phyloP scores from a whole-genome alignment of 37 sponge, comb jelly and placozoan genomes.

The Ianthella basta region DNA sequence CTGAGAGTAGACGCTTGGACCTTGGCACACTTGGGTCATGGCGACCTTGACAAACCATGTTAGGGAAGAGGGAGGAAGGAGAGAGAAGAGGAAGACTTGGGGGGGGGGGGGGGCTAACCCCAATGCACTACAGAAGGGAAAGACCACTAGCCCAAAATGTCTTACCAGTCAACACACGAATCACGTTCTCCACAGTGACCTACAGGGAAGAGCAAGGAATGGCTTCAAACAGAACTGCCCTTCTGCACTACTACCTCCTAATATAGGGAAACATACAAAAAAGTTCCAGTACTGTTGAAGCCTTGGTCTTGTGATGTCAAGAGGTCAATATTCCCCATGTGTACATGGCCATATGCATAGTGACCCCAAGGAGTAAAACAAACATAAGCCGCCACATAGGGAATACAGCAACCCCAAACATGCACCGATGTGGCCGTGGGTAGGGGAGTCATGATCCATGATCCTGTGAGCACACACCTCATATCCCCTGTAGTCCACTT shows the following conservation, averaged over 20 bases:
- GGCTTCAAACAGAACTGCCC: too few relatives aligned
- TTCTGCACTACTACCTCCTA: not conserved
- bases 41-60: conserved; percentile 54
- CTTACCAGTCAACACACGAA: conserved; percentile 89
- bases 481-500: conserved; percentile 96
- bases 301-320: too few relatives aligned
- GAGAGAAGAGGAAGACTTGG: not conserved
- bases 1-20: conserved; percentile 88
- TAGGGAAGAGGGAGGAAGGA: not conserved
- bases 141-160: not conserved
- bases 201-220: not conserved
- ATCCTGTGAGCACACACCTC: conserved; percentile 88
- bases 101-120: too few relatives aligned
- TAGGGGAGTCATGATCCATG: too few relatives aligned
- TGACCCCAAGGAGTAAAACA: not conserved
- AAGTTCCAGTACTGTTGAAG: not conserved
- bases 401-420: not conserved
- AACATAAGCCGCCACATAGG: not conserved
- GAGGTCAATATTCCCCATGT: too few relatives aligned
- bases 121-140: too few relatives aligned
- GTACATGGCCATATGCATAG: not conserved
- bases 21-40: conserved; percentile 81
- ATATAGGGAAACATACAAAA: not conserved
- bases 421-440: not conserved
- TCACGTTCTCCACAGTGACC: conserved; percentile 92